These are phyloP conservation scores for Rapana venosa DNA, from an alignment of 2,888 invertebrate species.

Conservation along the genomic window DNA sequence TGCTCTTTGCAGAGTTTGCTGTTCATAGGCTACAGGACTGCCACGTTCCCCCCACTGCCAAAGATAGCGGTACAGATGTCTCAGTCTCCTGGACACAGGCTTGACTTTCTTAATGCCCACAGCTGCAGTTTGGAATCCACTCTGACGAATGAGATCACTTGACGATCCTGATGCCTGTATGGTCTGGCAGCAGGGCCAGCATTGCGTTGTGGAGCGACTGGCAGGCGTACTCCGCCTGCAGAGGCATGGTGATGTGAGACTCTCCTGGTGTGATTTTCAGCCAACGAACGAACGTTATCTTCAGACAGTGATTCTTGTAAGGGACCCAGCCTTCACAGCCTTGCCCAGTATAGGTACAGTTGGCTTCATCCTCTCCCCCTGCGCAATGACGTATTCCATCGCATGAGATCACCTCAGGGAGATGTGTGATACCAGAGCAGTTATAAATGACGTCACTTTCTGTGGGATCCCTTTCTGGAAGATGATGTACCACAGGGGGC, in stretches of 20 bases:
- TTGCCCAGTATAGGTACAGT: background rate
- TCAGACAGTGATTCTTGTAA: conserved; percentile 23
- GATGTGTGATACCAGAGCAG: background rate
- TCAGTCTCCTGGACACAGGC: background rate
- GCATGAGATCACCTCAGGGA: background rate
- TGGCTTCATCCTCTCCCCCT: conserved; percentile 19
- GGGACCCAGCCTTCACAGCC: conserved; percentile 31
- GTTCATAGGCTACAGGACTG: conserved; percentile 29
- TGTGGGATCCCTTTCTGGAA: background rate
- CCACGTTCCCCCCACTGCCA: conserved; percentile 41
- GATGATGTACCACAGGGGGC: background rate
- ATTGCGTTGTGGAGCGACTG: conserved; percentile 1
- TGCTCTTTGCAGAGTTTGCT: background rate
- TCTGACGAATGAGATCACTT: background rate
- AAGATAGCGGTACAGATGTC: conserved; percentile 28
- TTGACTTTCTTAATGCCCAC: conserved; percentile 27
- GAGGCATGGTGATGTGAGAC: conserved; percentile 10
- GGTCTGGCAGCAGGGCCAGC: conserved; percentile 10
- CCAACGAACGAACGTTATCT: background rate
- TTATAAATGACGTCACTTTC: conserved; percentile 15
- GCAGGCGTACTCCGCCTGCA: background rate
- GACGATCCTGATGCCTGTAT: background rate
- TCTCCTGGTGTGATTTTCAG: background rate
- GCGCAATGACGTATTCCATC: conserved; percentile 17
- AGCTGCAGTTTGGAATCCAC: background rate